Evolutionary conservation across 2,888 invertebrate genomes (phyloP).

Genomic region (Abrostola triplasia): DNA sequence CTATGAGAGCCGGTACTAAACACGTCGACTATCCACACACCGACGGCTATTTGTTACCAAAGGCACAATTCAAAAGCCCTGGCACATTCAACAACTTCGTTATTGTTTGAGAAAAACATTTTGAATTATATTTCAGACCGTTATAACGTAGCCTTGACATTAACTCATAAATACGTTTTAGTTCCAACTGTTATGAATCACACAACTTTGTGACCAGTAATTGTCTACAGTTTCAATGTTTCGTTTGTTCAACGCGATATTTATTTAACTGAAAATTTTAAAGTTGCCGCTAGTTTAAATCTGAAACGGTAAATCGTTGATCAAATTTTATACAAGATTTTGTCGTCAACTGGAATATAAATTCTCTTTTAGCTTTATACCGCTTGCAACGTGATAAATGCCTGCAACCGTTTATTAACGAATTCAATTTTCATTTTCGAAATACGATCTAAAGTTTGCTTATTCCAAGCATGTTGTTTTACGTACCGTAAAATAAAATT

Average conservation of each 20-base stretch:
- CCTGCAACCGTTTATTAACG: slow-evolving; percentile 9
- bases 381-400: slow-evolving; percentile 18
- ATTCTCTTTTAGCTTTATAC: slow-evolving; percentile 22
- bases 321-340: slow-evolving; percentile 6
- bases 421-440: slow-evolving; percentile 8
- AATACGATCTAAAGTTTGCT: slow-evolving; percentile 4
- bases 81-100: slow-evolving; percentile 23
- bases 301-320: slow-evolving; percentile 12
- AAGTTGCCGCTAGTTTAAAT: slow-evolving; percentile 1
- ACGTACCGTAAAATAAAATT: slow-evolving; percentile 1
- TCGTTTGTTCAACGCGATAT: slow-evolving; percentile 19
- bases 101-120: slow-evolving; percentile 31
- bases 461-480: slow-evolving; percentile 10
- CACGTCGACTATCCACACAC: slow-evolving; percentile 3
- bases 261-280: slow-evolving; percentile 14
- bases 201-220: slow-evolving; percentile 13
- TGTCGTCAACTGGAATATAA: slow-evolving; percentile 17
- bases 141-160: slow-evolving; percentile 21
- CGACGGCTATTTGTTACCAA: slow-evolving; percentile 14
- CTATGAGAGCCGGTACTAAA: slow-evolving; percentile 10
- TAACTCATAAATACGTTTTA: slow-evolving; percentile 23
- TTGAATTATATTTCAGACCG: slow-evolving; percentile 12
- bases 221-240: slow-evolving; percentile 14
- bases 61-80: slow-evolving; percentile 14
- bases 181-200: slow-evolving; percentile 21